Percentiles rank a stretch among this genome's conserved stretches.
Evolutionary conservation across 2,888 invertebrate species (phyloP).

Genomic region (Parelbella ahira): DNA sequence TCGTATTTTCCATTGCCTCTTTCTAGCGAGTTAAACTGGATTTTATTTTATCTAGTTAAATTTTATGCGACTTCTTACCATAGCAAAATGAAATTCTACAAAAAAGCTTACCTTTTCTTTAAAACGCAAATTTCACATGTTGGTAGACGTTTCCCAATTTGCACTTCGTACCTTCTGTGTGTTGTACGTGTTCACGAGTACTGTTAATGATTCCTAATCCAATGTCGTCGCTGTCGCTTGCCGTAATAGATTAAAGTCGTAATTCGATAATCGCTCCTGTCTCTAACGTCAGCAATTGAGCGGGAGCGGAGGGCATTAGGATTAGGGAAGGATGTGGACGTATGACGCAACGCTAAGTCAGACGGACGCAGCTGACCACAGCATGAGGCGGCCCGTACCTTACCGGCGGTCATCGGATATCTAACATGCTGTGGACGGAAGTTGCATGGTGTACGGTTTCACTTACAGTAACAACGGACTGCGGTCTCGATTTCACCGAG

Average conservation of each 20-base stretch:
- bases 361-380: conserved; percentile 59
- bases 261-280: conserved; percentile 19
- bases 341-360: conserved; percentile 34
- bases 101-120: too few relatives aligned
- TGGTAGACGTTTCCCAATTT: background rate
- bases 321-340: conserved; percentile 30
- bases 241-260: conserved; percentile 18
- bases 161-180: background rate
- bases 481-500: conserved; percentile 62
- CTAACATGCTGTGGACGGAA: conserved; percentile 65
- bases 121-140: too few relatives aligned
- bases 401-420: conserved; percentile 56
- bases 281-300: conserved; percentile 19
- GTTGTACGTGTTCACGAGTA: background rate
- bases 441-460: conserved; percentile 74
- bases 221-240: conserved; percentile 2
- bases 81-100: too few relatives aligned
- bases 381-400: conserved; percentile 36
- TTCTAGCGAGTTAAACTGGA: too few relatives aligned
- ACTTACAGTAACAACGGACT: conserved; percentile 57
- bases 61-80: too few relatives aligned
- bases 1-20: conserved; percentile 25
- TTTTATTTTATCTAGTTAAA: too few relatives aligned
- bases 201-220: conserved; percentile 3
- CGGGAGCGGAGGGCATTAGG: conserved; percentile 15